A percentile compares a stretch with the other conserved stretches of the same genome.
These are phyloP conservation scores for Machaerirhynchus nigripectus DNA, from an alignment of 2,113 vertebrate genomes.

Conservation along the genomic window DNA sequence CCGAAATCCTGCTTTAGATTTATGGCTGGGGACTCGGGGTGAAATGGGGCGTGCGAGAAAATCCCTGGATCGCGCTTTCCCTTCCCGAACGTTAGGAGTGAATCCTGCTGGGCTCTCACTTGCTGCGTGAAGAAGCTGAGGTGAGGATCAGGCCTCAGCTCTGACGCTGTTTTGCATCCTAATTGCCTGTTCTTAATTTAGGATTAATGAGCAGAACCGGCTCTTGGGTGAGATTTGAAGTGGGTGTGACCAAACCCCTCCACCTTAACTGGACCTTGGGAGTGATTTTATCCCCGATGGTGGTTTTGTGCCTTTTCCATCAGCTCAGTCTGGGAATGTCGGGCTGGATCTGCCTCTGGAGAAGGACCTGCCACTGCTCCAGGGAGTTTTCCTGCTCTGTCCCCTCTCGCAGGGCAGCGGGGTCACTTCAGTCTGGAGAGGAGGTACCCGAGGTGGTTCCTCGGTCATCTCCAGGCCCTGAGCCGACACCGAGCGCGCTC, in stretches of 20 bases:
- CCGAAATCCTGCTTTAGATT: not conserved
- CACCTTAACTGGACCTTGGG: accelerated
- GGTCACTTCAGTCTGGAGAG: not conserved
- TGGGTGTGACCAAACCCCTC: not conserved
- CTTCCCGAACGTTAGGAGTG: too few relatives aligned
- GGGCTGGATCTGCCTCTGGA: not conserved
- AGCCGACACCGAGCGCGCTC: accelerated
- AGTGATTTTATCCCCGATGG: not conserved
- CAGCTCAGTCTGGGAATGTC: not conserved
- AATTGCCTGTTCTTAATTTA: accelerated
- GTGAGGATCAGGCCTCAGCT: not conserved
- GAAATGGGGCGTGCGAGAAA: not conserved
- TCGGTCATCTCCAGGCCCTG: accelerated
- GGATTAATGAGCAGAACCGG: not conserved
- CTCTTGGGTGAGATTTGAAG: accelerated
- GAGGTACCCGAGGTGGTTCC: accelerated
- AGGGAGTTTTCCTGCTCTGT: accelerated
- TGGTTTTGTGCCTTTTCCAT: not conserved
- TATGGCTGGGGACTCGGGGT: not conserved
- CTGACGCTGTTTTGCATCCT: accelerated
- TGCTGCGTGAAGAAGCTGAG: not conserved
- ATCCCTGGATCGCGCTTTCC: not conserved
- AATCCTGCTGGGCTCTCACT: not conserved
- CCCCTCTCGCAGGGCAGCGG: not conserved
- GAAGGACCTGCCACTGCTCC: not conserved